phyloP scores from a whole-genome alignment of 2,113 vertebrate genomes.

The Tupaia tana region DNA sequence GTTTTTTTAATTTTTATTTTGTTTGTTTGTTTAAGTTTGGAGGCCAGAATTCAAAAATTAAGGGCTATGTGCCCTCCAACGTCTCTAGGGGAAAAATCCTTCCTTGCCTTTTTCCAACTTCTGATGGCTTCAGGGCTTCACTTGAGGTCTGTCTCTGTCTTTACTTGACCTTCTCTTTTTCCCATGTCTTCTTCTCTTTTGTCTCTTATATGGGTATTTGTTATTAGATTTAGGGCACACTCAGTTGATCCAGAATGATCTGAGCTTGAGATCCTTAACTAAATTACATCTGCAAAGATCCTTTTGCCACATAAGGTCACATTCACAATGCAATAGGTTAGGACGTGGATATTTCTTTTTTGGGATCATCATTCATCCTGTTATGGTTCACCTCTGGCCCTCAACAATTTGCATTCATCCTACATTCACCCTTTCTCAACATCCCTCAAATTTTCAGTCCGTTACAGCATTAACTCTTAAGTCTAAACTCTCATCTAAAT shows the following conservation, averaged over 20 bases:
- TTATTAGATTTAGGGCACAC: neutral
- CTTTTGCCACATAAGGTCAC: neutral
- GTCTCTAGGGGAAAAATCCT: neutral
- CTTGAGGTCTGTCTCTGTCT: neutral
- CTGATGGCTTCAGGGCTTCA: neutral
- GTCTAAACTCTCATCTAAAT: constrained; percentile 8
- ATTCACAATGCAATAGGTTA: constrained; percentile 6
- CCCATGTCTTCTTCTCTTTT: neutral
- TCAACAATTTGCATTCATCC: neutral
- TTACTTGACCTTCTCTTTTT: neutral
- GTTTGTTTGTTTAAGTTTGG: neutral
- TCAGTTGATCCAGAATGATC: neutral
- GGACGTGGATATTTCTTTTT: neutral
- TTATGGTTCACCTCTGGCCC: neutral
- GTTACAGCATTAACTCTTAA: neutral
- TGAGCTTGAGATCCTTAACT: constrained; percentile 41
- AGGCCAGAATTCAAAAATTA: constrained; percentile 23
- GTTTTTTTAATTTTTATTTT: too few relatives aligned
- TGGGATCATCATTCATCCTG: neutral
- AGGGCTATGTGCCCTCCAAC: neutral
- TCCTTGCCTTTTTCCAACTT: neutral
- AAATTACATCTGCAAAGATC: neutral
- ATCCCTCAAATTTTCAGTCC: neutral
- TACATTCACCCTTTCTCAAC: neutral
- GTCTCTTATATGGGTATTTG: neutral